These are phyloP conservation scores for Drosophila kanapiae DNA, from an alignment of 1,140 invertebrate genomes.

Conservation along the genomic window DNA sequence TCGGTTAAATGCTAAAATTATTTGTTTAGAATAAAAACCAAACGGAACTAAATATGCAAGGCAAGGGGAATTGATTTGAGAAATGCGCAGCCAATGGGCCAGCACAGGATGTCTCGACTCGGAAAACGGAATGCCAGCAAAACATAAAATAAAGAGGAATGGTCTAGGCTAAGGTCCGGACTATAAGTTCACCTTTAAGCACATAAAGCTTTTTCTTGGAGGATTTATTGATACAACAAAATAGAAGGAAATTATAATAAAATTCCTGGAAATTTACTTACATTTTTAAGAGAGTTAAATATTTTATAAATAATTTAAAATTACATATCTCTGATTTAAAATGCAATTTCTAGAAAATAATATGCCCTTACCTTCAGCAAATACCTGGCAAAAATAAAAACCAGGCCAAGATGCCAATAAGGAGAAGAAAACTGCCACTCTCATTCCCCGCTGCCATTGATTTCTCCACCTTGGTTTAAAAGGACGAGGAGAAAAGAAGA, in stretches of 20 bases:
- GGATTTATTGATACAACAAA: no score
- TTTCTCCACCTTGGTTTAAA: conserved; percentile 52
- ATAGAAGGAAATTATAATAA: no score
- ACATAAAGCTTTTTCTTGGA: fast-evolving
- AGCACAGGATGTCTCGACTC: neutral
- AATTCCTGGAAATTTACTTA: neutral
- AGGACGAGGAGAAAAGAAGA: conserved; percentile 28
- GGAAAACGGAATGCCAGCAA: neutral
- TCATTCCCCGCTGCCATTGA: conserved; percentile 31
- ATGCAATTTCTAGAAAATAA: neutral
- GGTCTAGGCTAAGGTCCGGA: neutral
- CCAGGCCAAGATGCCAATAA: conserved; percentile 46
- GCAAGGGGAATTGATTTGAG: conserved; percentile 38
- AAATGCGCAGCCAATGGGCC: conserved; percentile 31
- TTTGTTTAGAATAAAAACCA: conserved; percentile 25
- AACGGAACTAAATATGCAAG: conserved; percentile 40
- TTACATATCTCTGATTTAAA: neutral
- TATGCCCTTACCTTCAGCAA: neutral
- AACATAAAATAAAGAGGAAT: neutral
- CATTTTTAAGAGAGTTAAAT: neutral
- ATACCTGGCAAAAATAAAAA: conserved; percentile 15
- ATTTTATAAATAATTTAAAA: neutral
- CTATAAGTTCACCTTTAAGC: neutral
- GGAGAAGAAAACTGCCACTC: conserved; percentile 24
- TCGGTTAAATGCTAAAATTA: conserved; percentile 34